Conservation (phyloP, 2,888 invertebrate species). For the Acanthosepion esculentum region DNA sequence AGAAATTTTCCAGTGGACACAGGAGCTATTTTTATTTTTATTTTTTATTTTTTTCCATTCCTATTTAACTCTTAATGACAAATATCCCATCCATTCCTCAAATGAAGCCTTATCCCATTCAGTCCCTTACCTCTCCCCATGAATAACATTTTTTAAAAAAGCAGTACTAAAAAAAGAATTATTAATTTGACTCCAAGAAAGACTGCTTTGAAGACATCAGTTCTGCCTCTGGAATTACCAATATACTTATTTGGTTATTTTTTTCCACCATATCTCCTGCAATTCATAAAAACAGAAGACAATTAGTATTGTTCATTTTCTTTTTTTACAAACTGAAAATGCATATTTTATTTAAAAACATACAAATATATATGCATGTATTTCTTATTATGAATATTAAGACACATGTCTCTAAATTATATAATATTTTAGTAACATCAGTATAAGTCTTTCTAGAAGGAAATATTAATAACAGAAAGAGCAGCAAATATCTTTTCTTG, state of each 20-base stretch:
- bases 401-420: too few relatives aligned
- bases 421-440: too few relatives aligned
- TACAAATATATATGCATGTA: too few relatives aligned
- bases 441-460: too few relatives aligned
- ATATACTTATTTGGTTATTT: background rate
- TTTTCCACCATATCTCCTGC: background rate
- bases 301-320: too few relatives aligned
- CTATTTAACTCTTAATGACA: background rate
- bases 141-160: background rate
- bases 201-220: background rate
- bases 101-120: background rate
- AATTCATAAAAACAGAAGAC: background rate
- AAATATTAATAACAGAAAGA: too few relatives aligned
- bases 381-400: too few relatives aligned
- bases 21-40: background rate
- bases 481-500: too few relatives aligned
- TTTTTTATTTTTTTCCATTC: background rate
- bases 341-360: too few relatives aligned
- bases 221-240: background rate
- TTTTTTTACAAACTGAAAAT: too few relatives aligned
- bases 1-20: background rate
- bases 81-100: background rate
- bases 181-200: background rate
- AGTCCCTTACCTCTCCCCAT: background rate
- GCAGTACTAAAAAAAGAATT: background rate